Base-by-base conservation (phyloP, 2,888 invertebrate species). In the Lasioglossum lativentre region DNA sequence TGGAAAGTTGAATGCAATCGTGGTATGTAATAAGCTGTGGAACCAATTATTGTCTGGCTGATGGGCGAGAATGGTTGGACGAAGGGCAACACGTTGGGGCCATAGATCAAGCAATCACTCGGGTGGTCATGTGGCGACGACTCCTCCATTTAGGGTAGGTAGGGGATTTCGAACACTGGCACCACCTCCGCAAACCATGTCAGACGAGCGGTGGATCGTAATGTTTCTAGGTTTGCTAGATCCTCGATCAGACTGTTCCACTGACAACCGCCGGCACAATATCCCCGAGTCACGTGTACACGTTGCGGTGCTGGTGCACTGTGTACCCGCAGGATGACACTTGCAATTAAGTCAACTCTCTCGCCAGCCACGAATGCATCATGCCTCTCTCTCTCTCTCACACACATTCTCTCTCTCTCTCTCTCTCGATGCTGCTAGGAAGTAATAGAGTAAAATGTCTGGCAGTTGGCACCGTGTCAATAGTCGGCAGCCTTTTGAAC, bases 341-440 rank as follows among this genome's bases (percentile, higher is more conserved):
- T 88, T 75, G 83, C 83, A 83, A 89, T 89, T 84, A 90, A 89
- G 85, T 82, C 81, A 79, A 75, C 86, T 76, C 59, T n/a, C n/a
- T 6, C 75, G 63, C 66, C 52, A 73, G 56, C 73, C 87, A 83
- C 85, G 83, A 75, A 80, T 78, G 63, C 83, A 80, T 81, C 83
- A 73, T 80, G 47, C 47, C 45, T 59, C n/a, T 27, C 56, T 16
- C 45, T 4, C 47, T 19, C 19, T 19, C 47, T 19, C 16, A n/a
- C n/a, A n/a, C n/a, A n/a, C n/a, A n/a, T n/a, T n/a, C 45, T 59
- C n/a, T 27, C 56, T 16, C 45, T 4, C 47, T 19, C 19, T 19
- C 47, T 19, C 16, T 14, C 27, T 27, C 27, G 10, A 4, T 23
- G 52, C 52, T 52, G 52, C 52, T 56, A 75, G 71, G 38, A 78